A percentile compares a stretch with the other conserved stretches of the same genome.
Conservation (phyloP, 2,888 invertebrate genomes). For the Xanthorhoe spadicearia region DNA sequence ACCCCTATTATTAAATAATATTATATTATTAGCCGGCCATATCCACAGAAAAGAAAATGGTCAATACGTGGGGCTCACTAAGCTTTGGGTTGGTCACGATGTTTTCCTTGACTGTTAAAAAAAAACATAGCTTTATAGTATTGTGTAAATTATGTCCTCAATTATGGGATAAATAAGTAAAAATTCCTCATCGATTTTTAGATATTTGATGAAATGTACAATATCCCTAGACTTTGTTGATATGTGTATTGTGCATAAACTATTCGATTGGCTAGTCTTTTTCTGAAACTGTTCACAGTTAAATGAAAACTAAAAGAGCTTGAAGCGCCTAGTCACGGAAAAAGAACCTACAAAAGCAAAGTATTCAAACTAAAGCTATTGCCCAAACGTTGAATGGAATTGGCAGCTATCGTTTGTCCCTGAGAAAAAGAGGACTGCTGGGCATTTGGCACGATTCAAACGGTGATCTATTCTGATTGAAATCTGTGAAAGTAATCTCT, state of each 20-base stretch:
- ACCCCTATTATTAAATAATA: too few species aligned
- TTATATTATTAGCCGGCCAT: too few species aligned
- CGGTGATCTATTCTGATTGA: constrained; percentile 20
- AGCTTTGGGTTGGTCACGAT: too few species aligned
- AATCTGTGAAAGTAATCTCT: constrained; percentile 10
- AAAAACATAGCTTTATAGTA: too few species aligned
- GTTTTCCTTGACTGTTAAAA: too few species aligned
- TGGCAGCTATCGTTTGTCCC: constrained; percentile 19
- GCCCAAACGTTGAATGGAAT: constrained; percentile 25
- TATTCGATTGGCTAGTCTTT: not conserved
- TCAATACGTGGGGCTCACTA: too few species aligned
- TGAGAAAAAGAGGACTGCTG: constrained; percentile 12
- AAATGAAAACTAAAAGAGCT: not conserved
- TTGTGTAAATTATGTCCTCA: too few species aligned
- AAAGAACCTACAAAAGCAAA: not conserved
- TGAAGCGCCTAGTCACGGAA: not conserved
- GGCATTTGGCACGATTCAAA: constrained; percentile 23
- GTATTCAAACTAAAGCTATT: constrained; percentile 21
- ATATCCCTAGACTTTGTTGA: too few species aligned
- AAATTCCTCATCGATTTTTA: too few species aligned
- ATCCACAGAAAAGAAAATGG: too few species aligned
- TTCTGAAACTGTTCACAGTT: not conserved
- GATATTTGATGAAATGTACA: too few species aligned
- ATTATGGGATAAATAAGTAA: too few species aligned
- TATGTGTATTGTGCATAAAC: not conserved